A percentile compares a stretch with the other conserved stretches of the same genome.
Evolutionary conservation across 2,113 vertebrate species (phyloP).

Genomic region (Cephalopterus ornatus): DNA sequence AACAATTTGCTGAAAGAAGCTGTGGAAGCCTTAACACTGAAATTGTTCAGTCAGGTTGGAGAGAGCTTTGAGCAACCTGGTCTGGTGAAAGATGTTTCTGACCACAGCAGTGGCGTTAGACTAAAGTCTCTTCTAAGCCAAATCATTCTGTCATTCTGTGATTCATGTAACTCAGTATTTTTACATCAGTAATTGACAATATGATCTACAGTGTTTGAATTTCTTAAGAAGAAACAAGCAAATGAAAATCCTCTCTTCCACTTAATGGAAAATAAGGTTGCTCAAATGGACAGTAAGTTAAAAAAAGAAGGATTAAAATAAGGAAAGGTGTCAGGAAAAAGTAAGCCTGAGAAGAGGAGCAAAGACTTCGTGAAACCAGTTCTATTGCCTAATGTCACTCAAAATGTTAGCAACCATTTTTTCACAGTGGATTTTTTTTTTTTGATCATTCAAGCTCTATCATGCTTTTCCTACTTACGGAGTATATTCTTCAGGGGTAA

Average conservation of each 20-base stretch:
- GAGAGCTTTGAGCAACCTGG: not conserved
- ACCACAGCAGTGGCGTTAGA: not conserved
- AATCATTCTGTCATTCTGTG: not conserved
- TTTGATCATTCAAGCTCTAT: not conserved
- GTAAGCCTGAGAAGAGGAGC: not conserved
- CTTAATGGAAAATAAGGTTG: not conserved
- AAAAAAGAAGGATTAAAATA: rapidly evolving
- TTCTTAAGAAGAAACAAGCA: not conserved
- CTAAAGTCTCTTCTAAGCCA: not conserved
- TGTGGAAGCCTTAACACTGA: not conserved
- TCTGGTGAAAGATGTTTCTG: not conserved
- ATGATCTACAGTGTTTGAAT: not conserved
- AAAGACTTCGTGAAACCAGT: not conserved
- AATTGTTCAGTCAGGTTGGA: not conserved
- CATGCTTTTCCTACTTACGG: not conserved
- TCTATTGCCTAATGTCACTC: not conserved
- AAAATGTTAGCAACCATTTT: not conserved
- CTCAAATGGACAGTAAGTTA: not conserved
- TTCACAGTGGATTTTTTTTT: not conserved
- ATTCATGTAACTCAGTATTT: not conserved
- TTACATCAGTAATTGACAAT: not conserved
- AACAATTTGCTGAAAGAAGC: not conserved
- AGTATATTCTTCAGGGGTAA: not conserved
- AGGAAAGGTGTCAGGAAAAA: not conserved
- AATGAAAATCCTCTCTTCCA: not conserved